These are phyloP conservation scores for Nasonia oneida DNA, from an alignment of 2,888 invertebrate genomes.

Conservation along the genomic window DNA sequence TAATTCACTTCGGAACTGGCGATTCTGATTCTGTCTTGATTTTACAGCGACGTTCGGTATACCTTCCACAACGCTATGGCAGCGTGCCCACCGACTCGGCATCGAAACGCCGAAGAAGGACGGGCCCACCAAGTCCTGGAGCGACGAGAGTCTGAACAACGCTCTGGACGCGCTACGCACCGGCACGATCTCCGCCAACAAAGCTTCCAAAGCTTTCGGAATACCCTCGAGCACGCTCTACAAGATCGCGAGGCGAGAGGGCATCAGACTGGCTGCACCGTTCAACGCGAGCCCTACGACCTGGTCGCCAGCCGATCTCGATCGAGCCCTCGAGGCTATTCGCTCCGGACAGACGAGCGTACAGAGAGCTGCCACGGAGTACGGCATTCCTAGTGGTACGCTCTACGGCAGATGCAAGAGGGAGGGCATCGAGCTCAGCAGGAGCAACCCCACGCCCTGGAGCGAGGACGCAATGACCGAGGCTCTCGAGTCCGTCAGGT, in stretches of 20 bases:
- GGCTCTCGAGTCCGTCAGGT: conserved; percentile 93
- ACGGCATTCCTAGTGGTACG: conserved; percentile 93
- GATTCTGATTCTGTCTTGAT: conserved; percentile 75
- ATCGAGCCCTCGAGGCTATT: conserved; percentile 90
- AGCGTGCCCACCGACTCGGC: conserved; percentile 92
- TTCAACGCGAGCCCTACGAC: conserved; percentile 94
- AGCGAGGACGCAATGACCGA: conserved; percentile 96
- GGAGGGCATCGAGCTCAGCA: conserved; percentile 93
- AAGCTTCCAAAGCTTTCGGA: conserved; percentile 94
- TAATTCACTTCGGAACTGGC: neutral
- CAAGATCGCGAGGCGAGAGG: conserved; percentile 94
- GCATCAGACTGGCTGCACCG: conserved; percentile 92
- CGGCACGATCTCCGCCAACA: conserved; percentile 93
- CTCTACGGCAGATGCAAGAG: conserved; percentile 93
- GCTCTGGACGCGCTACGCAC: conserved; percentile 91
- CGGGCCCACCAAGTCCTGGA: conserved; percentile 92
- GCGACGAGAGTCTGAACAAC: conserved; percentile 89
- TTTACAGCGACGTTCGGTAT: conserved; percentile 89
- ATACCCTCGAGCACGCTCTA: conserved; percentile 95
- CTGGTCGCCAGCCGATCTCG: conserved; percentile 92
- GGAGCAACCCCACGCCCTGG: conserved; percentile 95
- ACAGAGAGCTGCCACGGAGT: conserved; percentile 92
- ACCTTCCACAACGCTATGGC: conserved; percentile 95
- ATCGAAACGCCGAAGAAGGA: conserved; percentile 96
- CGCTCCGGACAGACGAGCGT: conserved; percentile 90